Percentiles rank a stretch among this genome's conserved stretches.
Conservation (phyloP, 2,888 invertebrate species). For the Scaeva pyrastri region DNA sequence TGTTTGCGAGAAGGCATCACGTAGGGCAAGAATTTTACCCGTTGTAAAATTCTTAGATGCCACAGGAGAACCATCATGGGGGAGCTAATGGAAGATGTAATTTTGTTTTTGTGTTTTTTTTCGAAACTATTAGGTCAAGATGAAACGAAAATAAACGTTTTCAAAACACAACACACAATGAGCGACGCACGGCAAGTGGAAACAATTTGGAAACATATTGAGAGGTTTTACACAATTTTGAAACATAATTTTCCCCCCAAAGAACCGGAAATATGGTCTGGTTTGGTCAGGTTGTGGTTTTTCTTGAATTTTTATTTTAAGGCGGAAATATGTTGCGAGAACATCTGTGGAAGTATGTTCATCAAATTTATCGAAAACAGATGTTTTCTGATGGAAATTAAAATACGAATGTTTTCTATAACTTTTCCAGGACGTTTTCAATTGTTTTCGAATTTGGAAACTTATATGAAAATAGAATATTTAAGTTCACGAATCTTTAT, state of each 20-base stretch:
- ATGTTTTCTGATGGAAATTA: slow-evolving; percentile 37
- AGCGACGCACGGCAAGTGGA: slow-evolving; percentile 54
- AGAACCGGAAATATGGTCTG: slow-evolving; percentile 46
- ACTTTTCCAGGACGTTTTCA: too few species aligned
- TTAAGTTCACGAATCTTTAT: too few species aligned
- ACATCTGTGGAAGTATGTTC: slow-evolving; percentile 16
- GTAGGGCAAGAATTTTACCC: slow-evolving; percentile 79
- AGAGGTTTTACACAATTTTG: neutral
- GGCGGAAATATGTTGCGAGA: slow-evolving; percentile 11
- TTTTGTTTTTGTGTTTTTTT: slow-evolving; percentile 7
- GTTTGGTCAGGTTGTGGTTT: slow-evolving; percentile 23
- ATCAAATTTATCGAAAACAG: slow-evolving; percentile 26
- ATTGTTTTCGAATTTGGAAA: too few species aligned
- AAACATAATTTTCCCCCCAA: slow-evolving; percentile 27
- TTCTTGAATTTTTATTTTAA: neutral
- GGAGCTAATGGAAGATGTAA: slow-evolving; percentile 46
- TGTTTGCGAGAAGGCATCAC: slow-evolving; percentile 83
- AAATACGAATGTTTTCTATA: too few species aligned
- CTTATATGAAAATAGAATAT: too few species aligned
- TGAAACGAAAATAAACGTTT: slow-evolving; percentile 34
- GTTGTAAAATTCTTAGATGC: slow-evolving; percentile 78
- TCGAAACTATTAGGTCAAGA: slow-evolving; percentile 61
- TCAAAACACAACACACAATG: neutral
- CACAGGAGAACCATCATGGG: slow-evolving; percentile 67
- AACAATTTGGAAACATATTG: slow-evolving; percentile 14